Evolutionary conservation across 2,113 vertebrate genomes (phyloP), one percentile per base, ranked within the genome.

Genomic region (Archilochus colubris): DNA sequence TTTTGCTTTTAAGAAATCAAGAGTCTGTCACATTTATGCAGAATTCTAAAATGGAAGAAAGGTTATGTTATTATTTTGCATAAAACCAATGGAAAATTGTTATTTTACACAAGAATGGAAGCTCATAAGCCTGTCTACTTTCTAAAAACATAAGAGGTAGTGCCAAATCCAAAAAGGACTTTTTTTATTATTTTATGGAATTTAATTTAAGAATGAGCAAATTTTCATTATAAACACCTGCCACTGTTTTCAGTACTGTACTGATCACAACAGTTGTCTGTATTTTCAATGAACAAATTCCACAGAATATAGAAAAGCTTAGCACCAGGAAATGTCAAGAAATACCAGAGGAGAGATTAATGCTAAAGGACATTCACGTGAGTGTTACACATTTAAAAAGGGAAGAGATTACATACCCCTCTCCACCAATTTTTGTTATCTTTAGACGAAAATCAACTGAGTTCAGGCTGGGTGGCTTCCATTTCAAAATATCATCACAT

Each of bases 381-480:
- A 72, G 63, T 20, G 25, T 54, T 92, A 84, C 6, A 82, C 6
- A 74, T 94, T 88, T 67, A 82, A 86, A 95, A 93, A 63, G 54
- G 77, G 92, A 95, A 96, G 88, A 85, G 66, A 94, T 67, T 95
- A 98, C 99, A 98, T 98, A 99, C 99, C 99, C 99, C 97, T 99
- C 99, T 97, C 99, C 99, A 96, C 99, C 99, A 91, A 99, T 98
- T 98, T 98, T 99, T 95, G 98, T 98, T 98, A 99, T 99, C 97
- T 99, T 99, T 82, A 99, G 98, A 88, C 99, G 99, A 97, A 99
- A 99, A 98, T 99, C 99, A 91, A 99, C 99, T 14, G 99, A 99
- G 98, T 99, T 99, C 95, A 98, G 98, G 96, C 99, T 99, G 61
- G 99, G 99, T 66, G 99, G 99, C 94, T 99, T 99, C 99, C 99